phyloP scores from a whole-genome alignment of 2,113 vertebrate species.

The Balaeniceps rex region DNA sequence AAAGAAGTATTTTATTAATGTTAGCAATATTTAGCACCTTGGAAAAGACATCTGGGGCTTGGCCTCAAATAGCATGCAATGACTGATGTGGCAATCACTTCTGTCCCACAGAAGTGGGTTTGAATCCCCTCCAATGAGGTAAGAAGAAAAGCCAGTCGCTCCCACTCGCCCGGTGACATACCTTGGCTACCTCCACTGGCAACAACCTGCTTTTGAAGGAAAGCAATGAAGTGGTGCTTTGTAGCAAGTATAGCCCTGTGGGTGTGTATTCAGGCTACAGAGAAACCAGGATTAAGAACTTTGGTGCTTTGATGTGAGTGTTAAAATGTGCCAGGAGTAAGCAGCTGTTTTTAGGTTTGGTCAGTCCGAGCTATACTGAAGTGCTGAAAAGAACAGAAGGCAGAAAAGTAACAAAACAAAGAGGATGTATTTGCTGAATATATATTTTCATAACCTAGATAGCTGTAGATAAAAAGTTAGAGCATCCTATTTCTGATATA shows the following conservation, averaged over 20 bases:
- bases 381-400: not conserved
- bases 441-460: not conserved
- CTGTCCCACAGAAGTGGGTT: not conserved
- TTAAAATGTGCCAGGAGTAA: not conserved
- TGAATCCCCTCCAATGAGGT: not conserved
- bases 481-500: not conserved
- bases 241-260: not conserved
- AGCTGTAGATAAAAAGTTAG: not conserved
- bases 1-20: not conserved
- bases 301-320: not conserved
- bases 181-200: not conserved
- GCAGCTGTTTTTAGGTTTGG: not conserved
- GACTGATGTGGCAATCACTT: not conserved
- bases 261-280: not conserved
- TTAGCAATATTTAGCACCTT: not conserved
- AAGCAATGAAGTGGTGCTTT: not conserved
- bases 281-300: not conserved
- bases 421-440: not conserved
- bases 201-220: not conserved
- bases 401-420: not conserved
- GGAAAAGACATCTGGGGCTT: not conserved
- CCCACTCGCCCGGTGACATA: not conserved
- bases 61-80: not conserved
- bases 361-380: not conserved
- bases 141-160: not conserved